Conservation (phyloP, 2,797 vertebrate species). For the Gallinago stenura region DNA sequence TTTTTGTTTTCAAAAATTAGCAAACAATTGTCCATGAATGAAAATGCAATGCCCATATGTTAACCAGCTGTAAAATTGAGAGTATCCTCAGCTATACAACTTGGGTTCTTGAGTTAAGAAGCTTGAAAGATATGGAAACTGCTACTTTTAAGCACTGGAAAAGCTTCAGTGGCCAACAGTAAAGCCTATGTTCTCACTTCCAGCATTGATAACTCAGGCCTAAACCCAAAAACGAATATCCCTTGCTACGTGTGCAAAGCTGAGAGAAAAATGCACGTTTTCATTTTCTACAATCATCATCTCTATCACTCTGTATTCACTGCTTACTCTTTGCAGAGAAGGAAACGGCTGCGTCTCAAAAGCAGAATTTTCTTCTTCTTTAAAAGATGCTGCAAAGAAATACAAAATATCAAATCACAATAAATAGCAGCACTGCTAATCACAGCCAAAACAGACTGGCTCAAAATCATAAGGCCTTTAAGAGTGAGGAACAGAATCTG, state of each 20-base stretch:
- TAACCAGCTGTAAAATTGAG: not conserved
- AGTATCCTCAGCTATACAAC: not conserved
- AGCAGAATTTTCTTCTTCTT: constrained; percentile 87
- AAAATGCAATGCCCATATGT: not conserved
- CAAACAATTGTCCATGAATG: not conserved
- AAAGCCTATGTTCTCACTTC: not conserved
- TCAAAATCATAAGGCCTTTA: not conserved
- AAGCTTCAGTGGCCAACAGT: not conserved
- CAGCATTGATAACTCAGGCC: fast-evolving
- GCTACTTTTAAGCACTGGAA: not conserved
- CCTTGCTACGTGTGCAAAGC: not conserved
- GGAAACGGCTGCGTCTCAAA: constrained; percentile 97
- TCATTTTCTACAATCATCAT: not conserved
- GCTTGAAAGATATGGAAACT: not conserved
- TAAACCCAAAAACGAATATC: not conserved
- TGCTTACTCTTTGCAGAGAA: constrained; percentile 90
- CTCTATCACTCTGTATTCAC: not conserved
- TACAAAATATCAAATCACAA: not conserved
- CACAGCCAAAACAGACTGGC: not conserved
- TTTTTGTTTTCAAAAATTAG: not conserved
- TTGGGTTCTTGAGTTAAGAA: not conserved
- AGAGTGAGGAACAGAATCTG: not conserved
- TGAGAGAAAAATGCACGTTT: not conserved
- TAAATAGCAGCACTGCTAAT: not conserved
- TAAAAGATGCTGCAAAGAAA: constrained; percentile 83